Evolutionary conservation across 2,113 vertebrate genomes (phyloP).

Genomic region (Cathartes aura): DNA sequence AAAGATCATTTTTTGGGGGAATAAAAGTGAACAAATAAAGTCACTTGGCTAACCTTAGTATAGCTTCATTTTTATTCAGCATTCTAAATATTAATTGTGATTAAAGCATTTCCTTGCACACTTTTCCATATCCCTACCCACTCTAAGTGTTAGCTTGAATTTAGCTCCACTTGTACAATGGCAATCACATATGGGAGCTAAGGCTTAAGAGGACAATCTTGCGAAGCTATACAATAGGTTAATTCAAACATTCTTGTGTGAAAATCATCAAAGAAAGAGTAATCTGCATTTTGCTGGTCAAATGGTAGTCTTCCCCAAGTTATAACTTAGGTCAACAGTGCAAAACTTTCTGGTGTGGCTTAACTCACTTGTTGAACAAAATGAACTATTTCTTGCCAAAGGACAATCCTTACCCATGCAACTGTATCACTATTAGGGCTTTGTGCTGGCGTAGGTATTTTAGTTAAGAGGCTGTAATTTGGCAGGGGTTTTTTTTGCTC

Average conservation of each 20-base stretch:
- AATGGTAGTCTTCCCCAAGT: neutral
- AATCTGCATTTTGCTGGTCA: neutral
- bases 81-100: neutral
- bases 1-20: neutral
- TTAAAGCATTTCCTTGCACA: neutral
- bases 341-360: neutral
- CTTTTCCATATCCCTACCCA: too few species aligned
- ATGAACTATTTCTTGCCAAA: neutral
- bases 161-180: neutral
- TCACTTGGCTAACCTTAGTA: neutral
- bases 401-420: neutral
- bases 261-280: neutral
- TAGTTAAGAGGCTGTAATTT: neutral
- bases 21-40: neutral
- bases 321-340: neutral
- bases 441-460: neutral
- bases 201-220: neutral
- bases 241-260: neutral
- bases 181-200: neutral
- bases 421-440: neutral
- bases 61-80: neutral
- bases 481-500: accelerated
- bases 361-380: neutral
- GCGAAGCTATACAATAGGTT: neutral
- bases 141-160: neutral